These are phyloP conservation scores for Andrena hattorfiana DNA, from an alignment of 2,888 invertebrate species.

Conservation along the genomic window DNA sequence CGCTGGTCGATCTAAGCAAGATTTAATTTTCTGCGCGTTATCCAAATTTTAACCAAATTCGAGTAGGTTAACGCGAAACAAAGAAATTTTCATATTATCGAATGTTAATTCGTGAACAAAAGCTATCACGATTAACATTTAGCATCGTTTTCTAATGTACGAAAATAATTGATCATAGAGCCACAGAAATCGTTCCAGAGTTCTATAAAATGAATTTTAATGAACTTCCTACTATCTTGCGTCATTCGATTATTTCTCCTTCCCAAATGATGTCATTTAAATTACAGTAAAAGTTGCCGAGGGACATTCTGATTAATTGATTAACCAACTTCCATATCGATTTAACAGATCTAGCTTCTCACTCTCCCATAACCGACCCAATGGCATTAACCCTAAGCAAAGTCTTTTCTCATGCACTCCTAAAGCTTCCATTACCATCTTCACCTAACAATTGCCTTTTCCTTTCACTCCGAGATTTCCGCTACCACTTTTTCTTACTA, in stretches of 20 bases:
- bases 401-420: no score
- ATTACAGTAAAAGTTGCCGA: not conserved
- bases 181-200: not conserved
- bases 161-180: not conserved
- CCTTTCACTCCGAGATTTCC: no score
- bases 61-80: no score
- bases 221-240: not conserved
- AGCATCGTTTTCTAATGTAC: not conserved
- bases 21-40: not conserved
- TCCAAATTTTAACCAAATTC: not conserved
- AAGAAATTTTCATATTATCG: no score
- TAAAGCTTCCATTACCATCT: no score
- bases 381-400: not conserved
- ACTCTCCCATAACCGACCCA: not conserved
- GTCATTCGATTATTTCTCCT: not conserved
- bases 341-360: not conserved
- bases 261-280: not conserved
- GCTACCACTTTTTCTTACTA: no score
- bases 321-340: not conserved
- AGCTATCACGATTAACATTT: no score
- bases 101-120: no score
- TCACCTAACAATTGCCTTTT: no score
- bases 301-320: not conserved
- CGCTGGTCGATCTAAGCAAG: no score
- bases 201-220: not conserved